phyloP scores from a whole-genome alignment of 2,888 invertebrate genomes.

The Aspidiotus destructor region DNA sequence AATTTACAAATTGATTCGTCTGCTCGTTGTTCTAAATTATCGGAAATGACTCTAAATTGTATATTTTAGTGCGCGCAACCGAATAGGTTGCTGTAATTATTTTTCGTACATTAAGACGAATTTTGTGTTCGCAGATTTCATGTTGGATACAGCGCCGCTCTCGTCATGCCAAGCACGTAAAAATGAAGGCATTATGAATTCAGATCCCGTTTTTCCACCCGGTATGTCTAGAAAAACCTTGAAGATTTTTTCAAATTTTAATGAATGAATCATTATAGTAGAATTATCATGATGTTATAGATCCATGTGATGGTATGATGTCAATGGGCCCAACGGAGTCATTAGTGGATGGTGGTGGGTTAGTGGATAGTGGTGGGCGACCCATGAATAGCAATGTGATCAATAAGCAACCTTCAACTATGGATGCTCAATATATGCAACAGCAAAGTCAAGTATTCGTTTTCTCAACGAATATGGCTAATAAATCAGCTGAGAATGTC shows the following conservation, averaged over 20 bases:
- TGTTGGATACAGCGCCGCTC: conserved; percentile 15
- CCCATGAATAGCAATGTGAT: conserved; percentile 67
- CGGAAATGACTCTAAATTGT: too few species aligned
- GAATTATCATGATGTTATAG: neutral
- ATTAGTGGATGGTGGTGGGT: conserved; percentile 40
- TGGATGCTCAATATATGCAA: conserved; percentile 82
- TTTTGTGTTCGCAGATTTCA: conserved; percentile 16
- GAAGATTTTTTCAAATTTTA: neutral
- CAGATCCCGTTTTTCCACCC: conserved; percentile 15
- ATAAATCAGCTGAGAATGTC: conserved; percentile 89
- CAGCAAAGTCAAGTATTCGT: conserved; percentile 98
- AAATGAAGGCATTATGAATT: conserved; percentile 25
- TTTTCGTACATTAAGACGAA: neutral
- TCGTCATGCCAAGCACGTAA: conserved; percentile 22
- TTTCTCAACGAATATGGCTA: conserved; percentile 86
- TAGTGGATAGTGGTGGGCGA: conserved; percentile 47
- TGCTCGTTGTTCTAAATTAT: too few species aligned
- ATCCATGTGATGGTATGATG: conserved; percentile 35
- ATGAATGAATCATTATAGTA: neutral
- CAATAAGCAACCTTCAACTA: conserved; percentile 60
- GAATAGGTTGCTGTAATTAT: neutral
- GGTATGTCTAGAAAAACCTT: neutral
- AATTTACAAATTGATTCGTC: too few species aligned
- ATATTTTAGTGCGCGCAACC: neutral
- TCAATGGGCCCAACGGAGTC: conserved; percentile 35